Evolutionary conservation across 2,113 vertebrate genomes (phyloP).

Genomic region (Mobula hypostoma): DNA sequence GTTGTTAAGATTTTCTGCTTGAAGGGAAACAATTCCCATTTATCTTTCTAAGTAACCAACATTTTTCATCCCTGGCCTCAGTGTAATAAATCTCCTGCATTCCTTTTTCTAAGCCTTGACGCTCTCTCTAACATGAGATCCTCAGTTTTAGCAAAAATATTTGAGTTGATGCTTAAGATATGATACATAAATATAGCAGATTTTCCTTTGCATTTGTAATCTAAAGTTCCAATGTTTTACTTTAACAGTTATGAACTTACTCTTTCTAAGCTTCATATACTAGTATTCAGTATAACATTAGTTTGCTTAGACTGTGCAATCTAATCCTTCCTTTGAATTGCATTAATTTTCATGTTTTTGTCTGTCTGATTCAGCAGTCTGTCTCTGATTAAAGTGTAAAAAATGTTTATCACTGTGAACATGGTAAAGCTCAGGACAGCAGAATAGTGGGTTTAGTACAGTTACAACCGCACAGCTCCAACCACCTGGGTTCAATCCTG

Average conservation of each 20-base stretch:
- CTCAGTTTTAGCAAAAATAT: not conserved
- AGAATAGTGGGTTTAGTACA: too few relatives aligned
- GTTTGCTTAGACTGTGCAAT: too few relatives aligned
- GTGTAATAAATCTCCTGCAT: not conserved
- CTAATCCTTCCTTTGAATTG: too few relatives aligned
- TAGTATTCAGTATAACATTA: too few relatives aligned
- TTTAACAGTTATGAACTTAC: too few relatives aligned
- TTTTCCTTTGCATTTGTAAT: too few relatives aligned
- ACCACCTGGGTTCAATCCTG: too few relatives aligned
- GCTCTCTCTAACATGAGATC: not conserved
- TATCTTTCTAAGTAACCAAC: not conserved
- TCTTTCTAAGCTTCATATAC: not conserved
- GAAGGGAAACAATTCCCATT: not conserved
- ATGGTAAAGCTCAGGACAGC: not conserved
- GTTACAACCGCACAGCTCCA: too few relatives aligned
- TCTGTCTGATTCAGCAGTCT: not conserved
- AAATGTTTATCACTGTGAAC: not conserved
- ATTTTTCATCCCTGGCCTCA: not conserved
- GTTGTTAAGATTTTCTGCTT: not conserved
- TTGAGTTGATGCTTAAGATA: not conserved
- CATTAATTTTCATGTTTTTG: not conserved
- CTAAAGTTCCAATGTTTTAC: too few relatives aligned
- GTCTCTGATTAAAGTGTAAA: not conserved
- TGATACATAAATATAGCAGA: not conserved
- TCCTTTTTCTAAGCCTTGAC: not conserved